These are phyloP conservation scores for Eristalis tenax DNA, from an alignment of 2,888 invertebrate genomes.

Conservation along the genomic window DNA sequence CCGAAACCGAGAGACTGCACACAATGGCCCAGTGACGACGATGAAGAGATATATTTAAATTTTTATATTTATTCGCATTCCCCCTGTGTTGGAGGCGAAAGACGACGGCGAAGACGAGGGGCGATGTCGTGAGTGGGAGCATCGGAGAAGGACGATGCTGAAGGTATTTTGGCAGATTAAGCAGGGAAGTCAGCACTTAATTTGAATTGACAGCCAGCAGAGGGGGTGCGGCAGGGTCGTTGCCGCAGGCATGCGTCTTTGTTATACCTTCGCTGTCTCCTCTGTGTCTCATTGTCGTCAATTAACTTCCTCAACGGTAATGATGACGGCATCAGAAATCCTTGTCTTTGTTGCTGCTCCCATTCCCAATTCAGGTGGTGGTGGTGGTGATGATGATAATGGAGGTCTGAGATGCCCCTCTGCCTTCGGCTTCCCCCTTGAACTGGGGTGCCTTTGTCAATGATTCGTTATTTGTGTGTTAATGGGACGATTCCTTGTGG, in stretches of 20 bases:
- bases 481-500: constrained; percentile 29
- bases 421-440: neutral
- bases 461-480: constrained; percentile 43
- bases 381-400: neutral
- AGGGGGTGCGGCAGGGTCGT: neutral
- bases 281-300: constrained; percentile 45
- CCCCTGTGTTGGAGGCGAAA: constrained; percentile 5
- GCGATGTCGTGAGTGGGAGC: neutral
- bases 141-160: neutral
- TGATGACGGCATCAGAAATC: constrained; percentile 10
- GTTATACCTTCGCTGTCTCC: neutral
- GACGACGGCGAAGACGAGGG: neutral
- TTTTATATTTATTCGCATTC: constrained; percentile 11
- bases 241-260: neutral
- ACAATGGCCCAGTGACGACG: neutral
- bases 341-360: constrained; percentile 6
- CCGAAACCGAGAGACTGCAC: neutral
- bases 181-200: constrained; percentile 71
- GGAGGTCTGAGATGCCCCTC: neutral
- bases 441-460: constrained; percentile 25
- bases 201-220: constrained; percentile 70
- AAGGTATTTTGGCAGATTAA: constrained; percentile 42
- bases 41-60: neutral
- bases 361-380: neutral
- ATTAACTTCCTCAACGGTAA: constrained; percentile 56